A percentile compares a stretch with the other conserved stretches of the same genome.
phyloP scores from a whole-genome alignment of 2,888 invertebrate genomes.

The Tenthredo distinguenda region DNA sequence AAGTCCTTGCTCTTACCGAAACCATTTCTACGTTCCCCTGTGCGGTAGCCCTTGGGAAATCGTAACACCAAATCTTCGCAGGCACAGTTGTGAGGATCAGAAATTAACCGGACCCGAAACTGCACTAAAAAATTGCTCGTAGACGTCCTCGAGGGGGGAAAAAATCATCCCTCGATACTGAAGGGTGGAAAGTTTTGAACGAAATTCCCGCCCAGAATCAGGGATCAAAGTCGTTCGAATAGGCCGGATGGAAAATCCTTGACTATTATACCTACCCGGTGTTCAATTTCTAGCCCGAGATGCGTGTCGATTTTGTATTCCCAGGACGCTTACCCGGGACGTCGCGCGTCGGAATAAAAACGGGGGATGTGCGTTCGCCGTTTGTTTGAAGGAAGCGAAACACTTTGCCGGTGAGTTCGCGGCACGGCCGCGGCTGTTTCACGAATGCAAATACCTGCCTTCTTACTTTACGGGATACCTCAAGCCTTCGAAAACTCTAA shows the following conservation, averaged over 20 bases:
- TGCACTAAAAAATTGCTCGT: not conserved
- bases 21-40: not conserved
- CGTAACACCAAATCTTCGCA: not conserved
- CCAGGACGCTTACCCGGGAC: conserved; percentile 1
- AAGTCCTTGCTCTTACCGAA: not conserved
- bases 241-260: not conserved
- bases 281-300: not conserved
- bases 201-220: not conserved
- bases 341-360: conserved; percentile 25
- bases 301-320: conserved; percentile 46
- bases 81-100: not conserved
- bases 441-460: conserved; percentile 45
- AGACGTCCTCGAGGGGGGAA: not conserved
- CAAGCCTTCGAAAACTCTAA: not conserved
- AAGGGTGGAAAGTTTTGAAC: not conserved
- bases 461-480: not conserved
- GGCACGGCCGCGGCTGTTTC: conserved; percentile 23
- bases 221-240: not conserved
- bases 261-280: not conserved
- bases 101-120: conserved; percentile 16
- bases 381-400: conserved; percentile 43
- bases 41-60: conserved; percentile 32
- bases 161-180: not conserved
- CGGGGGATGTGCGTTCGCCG: conserved; percentile 15
- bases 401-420: conserved; percentile 42